These are phyloP conservation scores for Podarcis lilfordi DNA, from an alignment of 2,797 vertebrate species.

Conservation along the genomic window DNA sequence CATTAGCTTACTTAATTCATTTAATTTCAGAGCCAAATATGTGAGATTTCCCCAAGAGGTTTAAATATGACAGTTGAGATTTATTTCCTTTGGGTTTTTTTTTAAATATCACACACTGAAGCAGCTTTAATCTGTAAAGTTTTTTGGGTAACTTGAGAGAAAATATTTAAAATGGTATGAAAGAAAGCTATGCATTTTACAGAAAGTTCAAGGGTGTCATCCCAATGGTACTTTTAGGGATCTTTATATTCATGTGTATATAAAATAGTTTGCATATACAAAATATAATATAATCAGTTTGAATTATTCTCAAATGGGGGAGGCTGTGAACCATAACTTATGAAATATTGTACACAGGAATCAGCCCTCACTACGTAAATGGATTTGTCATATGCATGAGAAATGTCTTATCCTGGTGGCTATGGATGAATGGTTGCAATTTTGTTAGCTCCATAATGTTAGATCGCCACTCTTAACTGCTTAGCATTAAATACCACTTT, in stretches of 20 bases:
- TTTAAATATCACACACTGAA: constrained; percentile 66
- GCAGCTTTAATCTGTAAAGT: constrained; percentile 72
- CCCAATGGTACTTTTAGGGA: constrained; percentile 68
- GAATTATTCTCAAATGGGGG: constrained; percentile 66
- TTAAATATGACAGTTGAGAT: constrained; percentile 64
- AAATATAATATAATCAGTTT: constrained; percentile 68
- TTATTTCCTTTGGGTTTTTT: constrained; percentile 66
- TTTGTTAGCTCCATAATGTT: constrained; percentile 65
- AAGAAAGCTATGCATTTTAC: constrained; percentile 70
- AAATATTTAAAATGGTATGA: constrained; percentile 51
- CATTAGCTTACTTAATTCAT: constrained; percentile 42
- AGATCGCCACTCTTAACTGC: constrained; percentile 67
- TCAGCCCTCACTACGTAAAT: constrained; percentile 57
- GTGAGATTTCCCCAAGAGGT: constrained; percentile 39
- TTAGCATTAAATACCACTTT: constrained; percentile 63
- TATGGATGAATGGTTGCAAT: constrained; percentile 60
- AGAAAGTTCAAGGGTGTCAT: constrained; percentile 62
- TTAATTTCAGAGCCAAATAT: constrained; percentile 59
- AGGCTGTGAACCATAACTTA: constrained; percentile 63
- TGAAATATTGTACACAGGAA: constrained; percentile 61
- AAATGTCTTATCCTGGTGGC: constrained; percentile 69
- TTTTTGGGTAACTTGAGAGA: constrained; percentile 67
- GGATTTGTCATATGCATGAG: constrained; percentile 64
- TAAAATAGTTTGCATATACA: constrained; percentile 70
- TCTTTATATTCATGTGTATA: constrained; percentile 70